Evolutionary conservation across 2,797 vertebrate genomes (phyloP).

Genomic region (Poecile montanus): DNA sequence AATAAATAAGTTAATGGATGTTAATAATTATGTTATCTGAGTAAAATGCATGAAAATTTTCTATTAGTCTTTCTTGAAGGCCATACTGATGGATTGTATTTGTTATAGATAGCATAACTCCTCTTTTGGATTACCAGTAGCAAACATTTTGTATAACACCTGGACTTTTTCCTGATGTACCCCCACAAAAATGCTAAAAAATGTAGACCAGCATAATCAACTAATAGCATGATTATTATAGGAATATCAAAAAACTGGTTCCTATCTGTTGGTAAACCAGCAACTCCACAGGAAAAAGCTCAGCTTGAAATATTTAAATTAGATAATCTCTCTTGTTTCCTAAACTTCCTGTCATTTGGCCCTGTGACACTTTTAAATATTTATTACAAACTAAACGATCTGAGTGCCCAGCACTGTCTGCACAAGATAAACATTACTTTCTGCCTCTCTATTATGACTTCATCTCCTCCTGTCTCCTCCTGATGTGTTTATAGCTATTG

Average conservation of each 20-base stretch:
- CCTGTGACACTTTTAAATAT: conserved; percentile 60
- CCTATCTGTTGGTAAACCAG: conserved; percentile 50
- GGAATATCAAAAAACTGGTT: conserved; percentile 50
- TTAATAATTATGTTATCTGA: conserved; percentile 56
- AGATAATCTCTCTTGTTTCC: conserved; percentile 62
- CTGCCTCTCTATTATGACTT: conserved; percentile 27
- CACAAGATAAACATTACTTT: conserved; percentile 52
- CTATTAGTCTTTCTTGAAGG: conserved; percentile 35
- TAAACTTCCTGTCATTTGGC: conserved; percentile 55
- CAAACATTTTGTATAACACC: background rate
- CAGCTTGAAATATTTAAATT: conserved; percentile 71
- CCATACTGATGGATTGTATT: background rate
- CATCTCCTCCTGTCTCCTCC: conserved; percentile 31
- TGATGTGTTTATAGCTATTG: conserved; percentile 31
- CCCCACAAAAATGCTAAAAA: conserved; percentile 39
- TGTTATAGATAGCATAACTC: conserved; percentile 28
- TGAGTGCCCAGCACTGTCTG: conserved; percentile 49
- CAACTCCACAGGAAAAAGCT: conserved; percentile 52
- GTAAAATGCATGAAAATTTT: conserved; percentile 28
- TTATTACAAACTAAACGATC: conserved; percentile 64
- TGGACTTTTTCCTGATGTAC: background rate
- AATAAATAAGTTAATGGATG: conserved; percentile 50
- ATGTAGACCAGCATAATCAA: conserved; percentile 34
- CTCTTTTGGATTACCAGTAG: conserved; percentile 48
- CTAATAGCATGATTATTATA: conserved; percentile 56